Percentiles rank a stretch among this genome's conserved stretches.
Conservation (phyloP, 2,113 vertebrate genomes). For the Fregetta grallaria region DNA sequence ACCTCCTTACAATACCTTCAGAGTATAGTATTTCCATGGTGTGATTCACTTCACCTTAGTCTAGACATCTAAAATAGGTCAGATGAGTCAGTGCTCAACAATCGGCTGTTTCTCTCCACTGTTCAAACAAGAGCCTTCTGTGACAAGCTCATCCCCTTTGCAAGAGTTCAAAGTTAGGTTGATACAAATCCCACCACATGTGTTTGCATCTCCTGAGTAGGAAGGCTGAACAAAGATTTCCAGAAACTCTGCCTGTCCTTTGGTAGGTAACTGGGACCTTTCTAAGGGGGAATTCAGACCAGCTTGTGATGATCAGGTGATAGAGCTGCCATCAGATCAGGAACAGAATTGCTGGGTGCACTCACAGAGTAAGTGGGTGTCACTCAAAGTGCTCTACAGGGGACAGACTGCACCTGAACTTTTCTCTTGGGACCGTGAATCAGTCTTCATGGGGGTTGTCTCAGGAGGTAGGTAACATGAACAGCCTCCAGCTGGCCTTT, state of each 20-base stretch:
- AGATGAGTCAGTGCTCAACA: neutral
- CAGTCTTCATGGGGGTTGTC: neutral
- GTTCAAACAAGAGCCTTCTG: neutral
- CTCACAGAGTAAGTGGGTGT: neutral
- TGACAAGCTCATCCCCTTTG: neutral
- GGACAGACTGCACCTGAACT: neutral
- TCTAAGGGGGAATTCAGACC: neutral
- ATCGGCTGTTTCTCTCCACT: neutral
- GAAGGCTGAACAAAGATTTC: neutral
- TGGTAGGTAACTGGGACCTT: neutral
- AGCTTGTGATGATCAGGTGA: neutral
- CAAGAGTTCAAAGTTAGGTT: neutral
- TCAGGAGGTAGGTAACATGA: neutral
- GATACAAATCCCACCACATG: neutral
- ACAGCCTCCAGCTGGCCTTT: neutral
- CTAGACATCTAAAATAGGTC: neutral
- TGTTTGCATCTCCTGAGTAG: neutral
- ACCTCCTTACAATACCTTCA: neutral
- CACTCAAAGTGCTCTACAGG: neutral
- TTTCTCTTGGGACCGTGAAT: neutral
- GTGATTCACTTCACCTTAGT: neutral
- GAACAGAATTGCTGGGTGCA: neutral
- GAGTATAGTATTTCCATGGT: neutral
- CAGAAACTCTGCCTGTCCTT: neutral
- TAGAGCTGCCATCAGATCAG: neutral